Evolutionary conservation across 35 echinoderm and acorn worm genomes (phyloP).

Genomic region (Ophioderma brevispina): DNA sequence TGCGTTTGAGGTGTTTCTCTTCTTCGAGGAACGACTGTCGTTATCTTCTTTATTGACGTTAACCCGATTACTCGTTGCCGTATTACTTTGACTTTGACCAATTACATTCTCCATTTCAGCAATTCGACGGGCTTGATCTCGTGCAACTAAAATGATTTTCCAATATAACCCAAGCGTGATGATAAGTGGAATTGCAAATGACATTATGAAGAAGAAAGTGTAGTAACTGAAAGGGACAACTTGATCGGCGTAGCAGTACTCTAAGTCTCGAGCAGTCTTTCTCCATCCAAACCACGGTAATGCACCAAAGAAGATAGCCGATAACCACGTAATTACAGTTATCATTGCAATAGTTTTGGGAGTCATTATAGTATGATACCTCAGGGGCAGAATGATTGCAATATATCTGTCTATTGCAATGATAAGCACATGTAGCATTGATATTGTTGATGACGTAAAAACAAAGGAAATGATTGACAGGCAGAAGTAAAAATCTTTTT

Average conservation of each 20-base stretch:
- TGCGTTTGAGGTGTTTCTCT: not conserved
- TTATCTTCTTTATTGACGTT: too few relatives aligned
- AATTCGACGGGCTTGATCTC: not conserved
- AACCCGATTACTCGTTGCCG: too few relatives aligned
- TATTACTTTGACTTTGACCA: too few relatives aligned
- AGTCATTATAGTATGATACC: conserved; percentile 4
- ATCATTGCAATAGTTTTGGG: not conserved
- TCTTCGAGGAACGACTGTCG: too few relatives aligned
- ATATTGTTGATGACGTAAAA: not conserved
- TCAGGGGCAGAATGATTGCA: not conserved
- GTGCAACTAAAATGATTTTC: not conserved
- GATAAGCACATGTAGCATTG: conserved; percentile 16
- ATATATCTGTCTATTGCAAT: conserved; percentile 1
- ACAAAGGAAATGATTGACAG: not conserved
- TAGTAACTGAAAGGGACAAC: conserved; percentile 10
- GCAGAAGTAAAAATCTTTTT: conserved; percentile 31
- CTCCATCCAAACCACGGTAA: conserved; percentile 16
- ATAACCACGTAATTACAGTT: not conserved
- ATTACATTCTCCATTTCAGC: too few relatives aligned
- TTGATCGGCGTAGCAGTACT: conserved; percentile 30
- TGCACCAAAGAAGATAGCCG: not conserved
- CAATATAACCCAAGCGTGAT: not conserved
- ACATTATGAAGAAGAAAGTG: not conserved
- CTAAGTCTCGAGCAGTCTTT: not conserved
- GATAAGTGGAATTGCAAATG: conserved; percentile 7